Evolutionary conservation across 2,888 invertebrate species (phyloP), one percentile per base, ranked within the genome.

Genomic region (Cyaniris semiargus): DNA sequence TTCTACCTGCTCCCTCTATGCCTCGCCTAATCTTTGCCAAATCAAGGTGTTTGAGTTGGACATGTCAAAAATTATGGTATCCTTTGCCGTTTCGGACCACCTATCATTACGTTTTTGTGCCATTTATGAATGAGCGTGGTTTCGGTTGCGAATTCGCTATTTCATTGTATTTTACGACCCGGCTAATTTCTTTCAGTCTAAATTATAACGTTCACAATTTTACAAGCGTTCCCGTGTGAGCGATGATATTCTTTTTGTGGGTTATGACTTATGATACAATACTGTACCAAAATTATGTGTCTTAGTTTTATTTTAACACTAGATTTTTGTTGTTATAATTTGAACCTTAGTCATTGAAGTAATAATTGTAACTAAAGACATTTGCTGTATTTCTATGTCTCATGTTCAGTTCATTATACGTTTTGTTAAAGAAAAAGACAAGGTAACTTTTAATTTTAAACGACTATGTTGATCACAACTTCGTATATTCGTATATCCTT

Each of bases 91-190:
- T 81, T 80, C 76, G 78, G 84, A 86, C 87, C 87, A 87, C 87
- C 88, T 87, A 89, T 90, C 85, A 91, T 91, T 90, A 91, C 86
- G 86, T 90, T 91, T 92, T 90, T 90, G 86, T 85, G 84, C 85
- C 84, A 86, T 87, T 90, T 87, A 86, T 90, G 90, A 90, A 92
- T 90, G 90, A 82, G 84, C 81, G 83, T 84, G 83, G 86, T 84
- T 86, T 84, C 87, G 86, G 89, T 89, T 89, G 90, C 88, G 83
- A 88, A 86, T 88, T 86, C 81, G 81, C 81, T 81, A 82, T 83
- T 85, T 82, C 83, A 85, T 85, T 86, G 85, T 86, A 84, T 87
- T 86, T 84, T 85, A 84, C 83, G 84, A 82, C 81, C 81, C 82
- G 85, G 86, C 53, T 53, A 53, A 53, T 74, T 74, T 53, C 23